Conservation (phyloP, 2,113 vertebrate species). For the Amblyopsis rosae region DNA sequence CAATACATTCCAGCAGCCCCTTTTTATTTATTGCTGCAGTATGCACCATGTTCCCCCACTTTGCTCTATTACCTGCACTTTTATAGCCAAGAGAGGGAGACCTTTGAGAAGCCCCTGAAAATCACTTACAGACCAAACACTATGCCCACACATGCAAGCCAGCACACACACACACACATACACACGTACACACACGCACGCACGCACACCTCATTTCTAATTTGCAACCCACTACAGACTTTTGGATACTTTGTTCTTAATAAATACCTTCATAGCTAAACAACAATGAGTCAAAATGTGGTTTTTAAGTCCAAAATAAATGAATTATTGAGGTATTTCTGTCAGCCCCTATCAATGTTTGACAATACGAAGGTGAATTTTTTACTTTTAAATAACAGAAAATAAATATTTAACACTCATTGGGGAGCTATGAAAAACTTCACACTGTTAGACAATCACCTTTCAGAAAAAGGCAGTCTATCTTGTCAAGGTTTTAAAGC, state of each 20-base stretch:
- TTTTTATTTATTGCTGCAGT: slow-evolving; percentile 74
- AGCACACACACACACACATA: slow-evolving; percentile 15
- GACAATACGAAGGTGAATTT: background rate
- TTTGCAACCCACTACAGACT: slow-evolving; percentile 25
- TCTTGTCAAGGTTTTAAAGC: too few relatives aligned
- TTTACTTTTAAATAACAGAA: background rate
- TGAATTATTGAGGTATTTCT: too few relatives aligned
- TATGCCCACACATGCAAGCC: slow-evolving; percentile 13
- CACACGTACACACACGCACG: background rate
- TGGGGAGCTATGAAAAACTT: too few relatives aligned
- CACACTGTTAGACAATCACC: too few relatives aligned
- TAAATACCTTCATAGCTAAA: slow-evolving; percentile 22
- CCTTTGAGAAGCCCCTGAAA: slow-evolving; percentile 64
- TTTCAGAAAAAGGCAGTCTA: too few relatives aligned
- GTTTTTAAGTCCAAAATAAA: background rate
- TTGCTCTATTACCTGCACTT: slow-evolving; percentile 64
- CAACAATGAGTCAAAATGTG: background rate
- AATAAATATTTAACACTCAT: background rate
- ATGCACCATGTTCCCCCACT: slow-evolving; percentile 57
- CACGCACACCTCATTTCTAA: background rate
- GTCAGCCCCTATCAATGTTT: background rate
- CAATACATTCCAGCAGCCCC: slow-evolving; percentile 66
- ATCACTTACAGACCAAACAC: slow-evolving; percentile 57
- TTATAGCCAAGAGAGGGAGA: slow-evolving; percentile 56
- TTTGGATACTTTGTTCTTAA: slow-evolving; percentile 12